A percentile compares a stretch with the other conserved stretches of the same genome.
Conservation (phyloP, 2,888 invertebrate species). For the Cryptus armator region DNA sequence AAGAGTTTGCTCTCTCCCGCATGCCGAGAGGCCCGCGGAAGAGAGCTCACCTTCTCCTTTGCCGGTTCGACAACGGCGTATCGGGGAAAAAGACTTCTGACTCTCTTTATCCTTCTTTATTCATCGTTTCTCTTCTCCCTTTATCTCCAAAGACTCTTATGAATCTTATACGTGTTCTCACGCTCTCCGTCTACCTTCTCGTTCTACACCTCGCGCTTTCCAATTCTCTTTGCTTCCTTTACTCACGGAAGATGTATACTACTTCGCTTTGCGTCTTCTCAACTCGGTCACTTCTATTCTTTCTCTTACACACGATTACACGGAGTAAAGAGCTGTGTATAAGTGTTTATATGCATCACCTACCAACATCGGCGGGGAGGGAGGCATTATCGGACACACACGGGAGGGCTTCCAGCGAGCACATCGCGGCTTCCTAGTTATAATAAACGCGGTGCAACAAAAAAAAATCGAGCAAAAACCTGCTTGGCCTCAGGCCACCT, state of each 20-base stretch:
- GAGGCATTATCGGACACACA: slow-evolving; percentile 67
- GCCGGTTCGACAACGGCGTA: background rate
- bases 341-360: slow-evolving; percentile 50
- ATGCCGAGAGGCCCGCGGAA: slow-evolving; percentile 9
- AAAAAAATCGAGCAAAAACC: slow-evolving; percentile 82
- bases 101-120: slow-evolving; percentile 22
- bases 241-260: background rate
- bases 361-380: slow-evolving; percentile 12
- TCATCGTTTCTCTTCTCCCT: slow-evolving; percentile 36
- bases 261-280: slow-evolving; percentile 17
- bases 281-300: slow-evolving; percentile 59
- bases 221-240: slow-evolving; percentile 33
- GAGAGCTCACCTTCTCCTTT: background rate
- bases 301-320: slow-evolving; percentile 42
- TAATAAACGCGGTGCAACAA: slow-evolving; percentile 77
- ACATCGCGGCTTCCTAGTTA: slow-evolving; percentile 79
- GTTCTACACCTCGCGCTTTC: slow-evolving; percentile 57
- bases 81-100: background rate
- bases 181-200: slow-evolving; percentile 77
- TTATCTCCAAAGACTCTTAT: slow-evolving; percentile 65
- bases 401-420: slow-evolving; percentile 59
- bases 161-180: slow-evolving; percentile 79
- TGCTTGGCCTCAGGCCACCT: slow-evolving; percentile 82
- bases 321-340: slow-evolving; percentile 18
- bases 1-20: slow-evolving; percentile 3